Conservation (phyloP, 2,888 invertebrate species). For the Hymenopus coronatus region DNA sequence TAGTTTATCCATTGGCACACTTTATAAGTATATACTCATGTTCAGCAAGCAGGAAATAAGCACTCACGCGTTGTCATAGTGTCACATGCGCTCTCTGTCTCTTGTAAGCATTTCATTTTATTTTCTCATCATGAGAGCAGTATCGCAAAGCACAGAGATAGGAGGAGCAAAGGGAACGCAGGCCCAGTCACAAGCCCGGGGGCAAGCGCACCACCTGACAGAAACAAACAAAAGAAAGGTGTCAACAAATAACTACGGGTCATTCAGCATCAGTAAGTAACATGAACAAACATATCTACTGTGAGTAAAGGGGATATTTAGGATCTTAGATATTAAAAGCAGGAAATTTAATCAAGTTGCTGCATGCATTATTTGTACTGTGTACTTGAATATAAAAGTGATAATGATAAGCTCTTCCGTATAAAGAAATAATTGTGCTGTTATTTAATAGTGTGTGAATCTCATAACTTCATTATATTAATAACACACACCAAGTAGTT, state of each 20-base stretch:
- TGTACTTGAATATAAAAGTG: neutral
- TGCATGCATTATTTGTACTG: neutral
- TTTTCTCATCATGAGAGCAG: slow-evolving; percentile 34
- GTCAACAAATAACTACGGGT: slow-evolving; percentile 3
- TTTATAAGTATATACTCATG: neutral
- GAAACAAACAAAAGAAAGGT: slow-evolving; percentile 18
- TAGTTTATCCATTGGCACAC: neutral
- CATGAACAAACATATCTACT: neutral
- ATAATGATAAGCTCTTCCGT: neutral
- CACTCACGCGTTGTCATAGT: slow-evolving; percentile 28
- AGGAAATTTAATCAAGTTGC: neutral
- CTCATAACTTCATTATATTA: neutral
- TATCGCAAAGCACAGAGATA: slow-evolving; percentile 50
- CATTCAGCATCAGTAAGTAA: neutral
- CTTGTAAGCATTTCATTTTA: slow-evolving; percentile 17
- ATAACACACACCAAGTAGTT: neutral
- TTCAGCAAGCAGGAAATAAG: slow-evolving; percentile 22
- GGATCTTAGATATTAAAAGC: neutral
- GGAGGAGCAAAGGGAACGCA: slow-evolving; percentile 46
- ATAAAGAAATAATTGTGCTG: neutral
- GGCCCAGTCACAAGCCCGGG: slow-evolving; percentile 30
- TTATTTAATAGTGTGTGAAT: neutral
- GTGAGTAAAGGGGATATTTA: neutral
- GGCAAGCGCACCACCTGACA: slow-evolving; percentile 43
- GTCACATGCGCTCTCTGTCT: slow-evolving; percentile 27